Percentiles rank a stretch among this genome's conserved stretches.
Evolutionary conservation across 1,140 invertebrate genomes (phyloP).

Genomic region (Colletes latitarsis): DNA sequence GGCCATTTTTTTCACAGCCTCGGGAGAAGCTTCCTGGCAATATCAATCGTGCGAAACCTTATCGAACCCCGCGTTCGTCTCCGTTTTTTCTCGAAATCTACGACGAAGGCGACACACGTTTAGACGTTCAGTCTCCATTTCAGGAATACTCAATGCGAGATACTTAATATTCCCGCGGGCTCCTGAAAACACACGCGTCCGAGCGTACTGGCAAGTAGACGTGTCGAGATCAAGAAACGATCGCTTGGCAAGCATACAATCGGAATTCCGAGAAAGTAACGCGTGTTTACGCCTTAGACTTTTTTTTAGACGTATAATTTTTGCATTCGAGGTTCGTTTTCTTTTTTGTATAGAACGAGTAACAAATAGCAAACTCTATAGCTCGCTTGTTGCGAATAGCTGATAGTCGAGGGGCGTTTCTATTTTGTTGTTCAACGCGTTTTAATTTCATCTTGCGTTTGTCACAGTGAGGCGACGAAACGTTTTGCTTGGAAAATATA

Average conservation of each 20-base stretch:
- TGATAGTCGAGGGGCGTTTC: not conserved
- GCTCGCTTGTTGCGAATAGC: not conserved
- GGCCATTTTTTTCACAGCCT: not conserved
- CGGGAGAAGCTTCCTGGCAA: not conserved
- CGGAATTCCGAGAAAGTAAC: conserved; percentile 53
- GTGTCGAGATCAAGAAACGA: conserved; percentile 56
- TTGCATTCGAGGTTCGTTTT: not conserved
- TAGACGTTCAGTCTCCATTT: conserved; percentile 47
- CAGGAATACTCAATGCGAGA: conserved; percentile 55
- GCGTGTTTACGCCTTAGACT: not conserved
- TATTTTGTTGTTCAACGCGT: too few species aligned
- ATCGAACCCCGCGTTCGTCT: not conserved
- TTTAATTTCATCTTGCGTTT: too few species aligned
- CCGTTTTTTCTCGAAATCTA: conserved; percentile 46
- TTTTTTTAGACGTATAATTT: not conserved
- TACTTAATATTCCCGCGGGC: conserved; percentile 52
- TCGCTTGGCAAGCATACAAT: conserved; percentile 35
- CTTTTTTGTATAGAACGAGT: not conserved
- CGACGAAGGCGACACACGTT: conserved; percentile 54
- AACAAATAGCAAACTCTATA: too few species aligned
- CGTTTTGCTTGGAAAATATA: too few species aligned
- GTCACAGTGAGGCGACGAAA: not conserved
- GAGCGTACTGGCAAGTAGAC: conserved; percentile 34
- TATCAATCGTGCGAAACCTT: conserved; percentile 5
- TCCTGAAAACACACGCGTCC: conserved; percentile 52